Conservation (phyloP, 2,113 vertebrate species). For the Bos javanicus region DNA sequence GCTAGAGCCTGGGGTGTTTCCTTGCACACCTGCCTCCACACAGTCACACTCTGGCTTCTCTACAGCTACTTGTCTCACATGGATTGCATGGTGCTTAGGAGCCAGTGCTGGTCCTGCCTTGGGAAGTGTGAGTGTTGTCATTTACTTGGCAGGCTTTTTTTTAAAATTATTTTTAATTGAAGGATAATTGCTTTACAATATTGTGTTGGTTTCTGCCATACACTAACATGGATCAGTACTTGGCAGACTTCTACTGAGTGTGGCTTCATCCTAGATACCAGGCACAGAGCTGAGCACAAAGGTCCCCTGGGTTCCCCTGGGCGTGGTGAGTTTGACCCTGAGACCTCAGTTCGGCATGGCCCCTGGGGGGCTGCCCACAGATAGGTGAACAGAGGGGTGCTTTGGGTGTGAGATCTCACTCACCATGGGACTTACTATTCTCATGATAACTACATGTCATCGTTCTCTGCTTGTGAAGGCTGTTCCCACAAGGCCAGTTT, state of each 20-base stretch:
- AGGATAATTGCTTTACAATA: background rate
- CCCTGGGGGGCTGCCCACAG: background rate
- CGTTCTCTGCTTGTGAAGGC: background rate
- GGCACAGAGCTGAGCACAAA: background rate
- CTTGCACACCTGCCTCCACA: background rate
- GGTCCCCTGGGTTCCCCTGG: background rate
- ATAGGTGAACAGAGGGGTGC: background rate
- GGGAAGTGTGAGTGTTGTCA: background rate
- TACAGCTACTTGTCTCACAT: background rate
- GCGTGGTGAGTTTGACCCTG: background rate
- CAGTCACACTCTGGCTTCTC: background rate
- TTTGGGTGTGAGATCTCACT: background rate
- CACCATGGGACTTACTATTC: background rate
- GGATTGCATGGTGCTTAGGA: background rate
- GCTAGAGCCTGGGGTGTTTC: background rate
- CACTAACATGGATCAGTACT: background rate
- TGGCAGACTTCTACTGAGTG: background rate
- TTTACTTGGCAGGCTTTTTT: background rate
- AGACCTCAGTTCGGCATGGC: background rate
- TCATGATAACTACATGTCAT: background rate
- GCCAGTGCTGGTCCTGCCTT: background rate
- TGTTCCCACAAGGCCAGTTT: background rate
- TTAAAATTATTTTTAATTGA: background rate
- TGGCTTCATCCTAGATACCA: background rate
- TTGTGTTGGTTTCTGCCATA: background rate